Evolutionary conservation across 2,797 vertebrate genomes (phyloP), one percentile per base, ranked within the genome.

Genomic region (Petrocephalus sullivani): DNA sequence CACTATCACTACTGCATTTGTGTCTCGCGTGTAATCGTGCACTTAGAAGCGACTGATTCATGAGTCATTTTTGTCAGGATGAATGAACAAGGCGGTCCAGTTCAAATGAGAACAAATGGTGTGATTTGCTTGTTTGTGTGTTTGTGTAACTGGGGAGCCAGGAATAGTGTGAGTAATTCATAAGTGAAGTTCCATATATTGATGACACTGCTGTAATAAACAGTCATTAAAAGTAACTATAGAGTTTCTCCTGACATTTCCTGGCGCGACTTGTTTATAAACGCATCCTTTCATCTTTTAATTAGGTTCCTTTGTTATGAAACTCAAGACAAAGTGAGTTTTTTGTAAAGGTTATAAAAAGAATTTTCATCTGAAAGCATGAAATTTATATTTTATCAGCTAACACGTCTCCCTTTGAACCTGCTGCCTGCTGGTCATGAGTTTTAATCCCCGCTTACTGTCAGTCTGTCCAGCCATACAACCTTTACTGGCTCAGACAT

Each of bases 321-420:
- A 7, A 9, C 75, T 14, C 14, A 21, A 78, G 75, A 82, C 87
- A 82, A 82, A 83, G 19, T 60, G 21, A 71, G 28, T 56, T 83
- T 46, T 83, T 46, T 61, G 37, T 33, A 33, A 46, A 82, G 56
- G 87, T 82, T 83, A 88, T 56, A 83, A 83, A 82, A 88, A 61
- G 41, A 46, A 81, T 60, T 56, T 23, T 60, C 14, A 46, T 82
- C 54, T 75, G 71, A 88, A 64, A 88, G 41, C 41, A 5, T 54
- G 37, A 28, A 54, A 49, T 88, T 57, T 88, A 56, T 88, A 23
- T 49, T 84, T 37, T 54, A 85, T 28, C 49, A 57, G 83, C 53
- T 23, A 54, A 49, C 46, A 21, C 21, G 81, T 37, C 64, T 37
- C 81, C 81, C 51, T 51, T 85, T 33, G 83, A 85, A 85, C 83